Conservation (phyloP, 2,113 vertebrate genomes). For the Crotalus horridus region DNA sequence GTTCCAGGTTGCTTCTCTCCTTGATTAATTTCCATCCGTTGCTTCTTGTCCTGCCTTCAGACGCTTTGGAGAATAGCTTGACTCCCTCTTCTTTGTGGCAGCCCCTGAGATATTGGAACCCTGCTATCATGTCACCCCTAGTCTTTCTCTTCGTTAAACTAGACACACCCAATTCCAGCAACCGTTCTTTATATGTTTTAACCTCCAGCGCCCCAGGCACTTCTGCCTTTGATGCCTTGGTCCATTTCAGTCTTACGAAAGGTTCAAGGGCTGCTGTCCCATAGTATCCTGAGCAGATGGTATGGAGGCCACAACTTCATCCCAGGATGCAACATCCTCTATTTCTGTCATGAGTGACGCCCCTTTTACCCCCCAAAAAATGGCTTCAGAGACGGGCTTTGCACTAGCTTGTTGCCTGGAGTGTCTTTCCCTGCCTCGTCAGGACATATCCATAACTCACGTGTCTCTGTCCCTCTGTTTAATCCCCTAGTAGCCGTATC, state of each 20-base stretch:
- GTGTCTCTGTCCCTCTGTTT: not conserved
- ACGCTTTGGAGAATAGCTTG: no score
- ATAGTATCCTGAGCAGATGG: not conserved
- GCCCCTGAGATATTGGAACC: no score
- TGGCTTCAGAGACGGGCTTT: not conserved
- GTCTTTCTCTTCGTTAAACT: no score
- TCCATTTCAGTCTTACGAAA: not conserved
- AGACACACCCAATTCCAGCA: no score
- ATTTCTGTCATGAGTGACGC: not conserved
- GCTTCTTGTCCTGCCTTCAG: no score
- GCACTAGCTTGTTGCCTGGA: not conserved
- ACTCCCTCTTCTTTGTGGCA: no score
- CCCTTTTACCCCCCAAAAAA: no score
- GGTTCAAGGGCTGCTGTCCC: not conserved
- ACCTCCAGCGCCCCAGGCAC: not conserved
- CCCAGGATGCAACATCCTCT: not conserved
- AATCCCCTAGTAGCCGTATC: slow-evolving; percentile 77
- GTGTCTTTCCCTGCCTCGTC: not conserved
- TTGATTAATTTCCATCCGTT: no score
- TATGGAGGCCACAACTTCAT: not conserved
- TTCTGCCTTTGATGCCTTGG: not conserved
- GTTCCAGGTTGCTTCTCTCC: no score
- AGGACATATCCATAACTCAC: not conserved
- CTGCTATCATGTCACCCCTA: no score
- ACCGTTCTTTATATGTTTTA: no score